These are phyloP conservation scores for Trichosurus vulpecula DNA, from an alignment of 2,797 vertebrate genomes.

Conservation along the genomic window DNA sequence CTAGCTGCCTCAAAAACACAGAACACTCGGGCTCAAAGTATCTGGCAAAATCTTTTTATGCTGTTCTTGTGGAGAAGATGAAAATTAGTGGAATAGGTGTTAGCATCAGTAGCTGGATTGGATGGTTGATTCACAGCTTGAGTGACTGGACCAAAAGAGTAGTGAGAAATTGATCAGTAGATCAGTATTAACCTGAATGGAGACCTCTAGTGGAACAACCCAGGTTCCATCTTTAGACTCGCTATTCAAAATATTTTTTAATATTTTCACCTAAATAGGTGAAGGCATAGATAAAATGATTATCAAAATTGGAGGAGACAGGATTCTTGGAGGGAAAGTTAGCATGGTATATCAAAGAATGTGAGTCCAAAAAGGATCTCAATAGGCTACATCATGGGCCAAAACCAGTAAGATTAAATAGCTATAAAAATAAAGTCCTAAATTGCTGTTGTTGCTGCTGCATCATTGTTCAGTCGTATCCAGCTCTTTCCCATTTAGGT, in stretches of 20 bases:
- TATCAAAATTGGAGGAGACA: background rate
- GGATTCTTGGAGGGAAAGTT: background rate
- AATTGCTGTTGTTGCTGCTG: background rate
- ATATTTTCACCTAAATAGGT: background rate
- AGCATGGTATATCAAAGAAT: background rate
- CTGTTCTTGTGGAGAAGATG: background rate
- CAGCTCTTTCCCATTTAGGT: too few species aligned
- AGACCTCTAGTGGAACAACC: background rate
- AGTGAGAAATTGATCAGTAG: background rate
- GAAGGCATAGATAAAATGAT: background rate
- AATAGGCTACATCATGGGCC: background rate
- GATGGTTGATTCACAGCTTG: background rate
- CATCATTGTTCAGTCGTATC: background rate
- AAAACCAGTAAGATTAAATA: background rate
- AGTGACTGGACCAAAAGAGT: background rate
- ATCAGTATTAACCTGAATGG: background rate
- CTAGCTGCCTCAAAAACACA: background rate
- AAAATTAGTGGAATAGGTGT: background rate
- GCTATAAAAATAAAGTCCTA: background rate
- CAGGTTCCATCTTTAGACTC: background rate
- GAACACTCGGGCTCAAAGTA: background rate
- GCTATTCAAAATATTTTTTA: background rate
- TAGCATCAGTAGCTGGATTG: background rate
- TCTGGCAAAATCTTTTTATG: background rate
- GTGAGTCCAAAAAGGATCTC: background rate